Conservation (phyloP, 2,888 invertebrate genomes). For the Ormia ochracea region DNA sequence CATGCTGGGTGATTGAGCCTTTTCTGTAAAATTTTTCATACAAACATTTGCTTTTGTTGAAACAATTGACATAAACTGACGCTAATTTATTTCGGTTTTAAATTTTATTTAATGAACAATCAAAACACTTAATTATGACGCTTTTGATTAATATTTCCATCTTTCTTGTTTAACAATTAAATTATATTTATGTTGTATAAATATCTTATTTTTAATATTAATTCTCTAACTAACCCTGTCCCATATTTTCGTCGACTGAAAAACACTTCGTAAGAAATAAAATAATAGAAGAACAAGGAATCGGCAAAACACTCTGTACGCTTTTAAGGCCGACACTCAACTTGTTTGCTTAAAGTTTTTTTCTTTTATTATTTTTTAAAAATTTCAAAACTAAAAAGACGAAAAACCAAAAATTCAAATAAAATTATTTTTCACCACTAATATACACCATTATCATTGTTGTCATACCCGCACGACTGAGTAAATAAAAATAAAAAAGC, state of each 20-base stretch:
- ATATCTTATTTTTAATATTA: constrained; percentile 19
- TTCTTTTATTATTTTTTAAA: constrained; percentile 31
- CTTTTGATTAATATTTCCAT: constrained; percentile 1
- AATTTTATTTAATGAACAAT: background rate
- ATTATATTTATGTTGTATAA: background rate
- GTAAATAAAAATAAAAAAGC: constrained; percentile 19
- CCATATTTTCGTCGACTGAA: constrained; percentile 70
- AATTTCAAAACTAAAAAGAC: constrained; percentile 38
- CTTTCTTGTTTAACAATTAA: background rate
- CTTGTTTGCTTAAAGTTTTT: constrained; percentile 62
- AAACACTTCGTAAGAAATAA: constrained; percentile 49
- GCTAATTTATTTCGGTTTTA: constrained; percentile 7
- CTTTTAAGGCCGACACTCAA: constrained; percentile 73
- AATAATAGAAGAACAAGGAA: constrained; percentile 41
- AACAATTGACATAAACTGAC: background rate
- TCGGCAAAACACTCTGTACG: constrained; percentile 65
- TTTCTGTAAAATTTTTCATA: constrained; percentile 79
- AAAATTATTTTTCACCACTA: constrained; percentile 55
- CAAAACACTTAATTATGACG: background rate
- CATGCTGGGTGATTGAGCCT: constrained; percentile 79
- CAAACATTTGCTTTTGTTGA: constrained; percentile 21
- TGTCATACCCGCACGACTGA: constrained; percentile 26
- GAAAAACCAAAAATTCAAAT: constrained; percentile 46
- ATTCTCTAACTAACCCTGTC: constrained; percentile 76
- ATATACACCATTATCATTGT: constrained; percentile 44